These are phyloP conservation scores for Ectemnius continuus DNA, from an alignment of 2,888 invertebrate species.

Conservation along the genomic window DNA sequence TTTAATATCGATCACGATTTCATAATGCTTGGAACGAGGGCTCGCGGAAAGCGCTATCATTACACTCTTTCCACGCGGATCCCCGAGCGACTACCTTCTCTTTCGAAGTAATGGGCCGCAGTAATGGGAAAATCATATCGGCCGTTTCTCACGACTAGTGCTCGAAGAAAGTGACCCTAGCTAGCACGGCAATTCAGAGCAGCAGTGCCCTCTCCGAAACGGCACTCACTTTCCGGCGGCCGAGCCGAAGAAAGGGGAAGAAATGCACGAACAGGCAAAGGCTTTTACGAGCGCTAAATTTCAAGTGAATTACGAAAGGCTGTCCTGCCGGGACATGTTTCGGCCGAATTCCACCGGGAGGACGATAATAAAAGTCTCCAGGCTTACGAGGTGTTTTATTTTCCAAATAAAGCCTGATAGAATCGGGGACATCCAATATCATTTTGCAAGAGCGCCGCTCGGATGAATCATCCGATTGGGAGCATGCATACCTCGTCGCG, in stretches of 20 bases:
- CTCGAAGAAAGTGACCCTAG: neutral
- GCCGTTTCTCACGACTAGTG: constrained; percentile 42
- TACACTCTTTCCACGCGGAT: constrained; percentile 44
- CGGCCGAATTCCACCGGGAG: no score
- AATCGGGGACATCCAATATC: neutral
- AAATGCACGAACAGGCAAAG: constrained; percentile 1
- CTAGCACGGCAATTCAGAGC: neutral
- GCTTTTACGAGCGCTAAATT: constrained; percentile 20
- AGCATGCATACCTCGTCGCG: constrained; percentile 2
- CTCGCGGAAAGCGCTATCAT: constrained; percentile 10
- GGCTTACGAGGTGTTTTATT: no score
- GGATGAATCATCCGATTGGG: constrained; percentile 5
- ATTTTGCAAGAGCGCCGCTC: constrained; percentile 1
- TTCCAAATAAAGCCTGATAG: no score
- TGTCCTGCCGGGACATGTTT: no score
- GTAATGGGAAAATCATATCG: constrained; percentile 39
- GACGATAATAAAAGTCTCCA: no score
- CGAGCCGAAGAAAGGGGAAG: constrained; percentile 14
- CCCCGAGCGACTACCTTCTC: no score
- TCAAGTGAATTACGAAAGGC: neutral
- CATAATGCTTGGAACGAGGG: constrained; percentile 22
- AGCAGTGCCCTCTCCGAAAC: constrained; percentile 4
- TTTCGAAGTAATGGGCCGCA: constrained; percentile 25
- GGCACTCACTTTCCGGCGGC: constrained; percentile 10
- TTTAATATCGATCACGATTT: constrained; percentile 47